A percentile compares a stretch with the other conserved stretches of the same genome.
Conservation (phyloP, 2,113 vertebrate species). For the Callorhinus ursinus region DNA sequence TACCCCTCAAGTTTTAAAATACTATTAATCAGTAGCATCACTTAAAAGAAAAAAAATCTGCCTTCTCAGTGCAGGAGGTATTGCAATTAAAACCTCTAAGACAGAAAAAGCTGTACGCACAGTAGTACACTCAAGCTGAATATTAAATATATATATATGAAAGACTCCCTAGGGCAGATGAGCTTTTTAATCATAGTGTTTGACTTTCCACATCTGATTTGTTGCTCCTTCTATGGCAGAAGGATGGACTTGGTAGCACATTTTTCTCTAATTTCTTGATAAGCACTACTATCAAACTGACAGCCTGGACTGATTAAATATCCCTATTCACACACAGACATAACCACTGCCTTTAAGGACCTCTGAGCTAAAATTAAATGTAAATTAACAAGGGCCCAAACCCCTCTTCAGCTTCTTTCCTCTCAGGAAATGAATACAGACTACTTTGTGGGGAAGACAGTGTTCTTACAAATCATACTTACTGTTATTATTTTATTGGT, state of each 20-base stretch:
- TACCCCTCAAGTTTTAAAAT: conserved; percentile 47
- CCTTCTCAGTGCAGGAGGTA: conserved; percentile 29
- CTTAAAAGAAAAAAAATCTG: conserved; percentile 18
- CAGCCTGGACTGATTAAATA: conserved; percentile 78
- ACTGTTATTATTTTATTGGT: background rate
- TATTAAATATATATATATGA: conserved; percentile 66
- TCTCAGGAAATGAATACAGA: conserved; percentile 17
- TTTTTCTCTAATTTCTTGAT: conserved; percentile 79
- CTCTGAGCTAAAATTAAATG: conserved; percentile 80
- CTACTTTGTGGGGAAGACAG: background rate
- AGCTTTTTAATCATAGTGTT: conserved; percentile 80
- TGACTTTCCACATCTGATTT: conserved; percentile 75
- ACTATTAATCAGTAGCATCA: conserved; percentile 36
- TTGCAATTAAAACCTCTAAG: conserved; percentile 54
- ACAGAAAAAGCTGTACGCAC: conserved; percentile 55
- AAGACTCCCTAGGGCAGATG: conserved; percentile 70
- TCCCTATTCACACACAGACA: conserved; percentile 68
- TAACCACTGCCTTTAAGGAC: conserved; percentile 70
- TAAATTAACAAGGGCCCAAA: conserved; percentile 69
- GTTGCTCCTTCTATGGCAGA: conserved; percentile 70
- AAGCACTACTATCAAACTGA: conserved; percentile 78
- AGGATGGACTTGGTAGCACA: conserved; percentile 62
- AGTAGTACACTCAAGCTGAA: conserved; percentile 45
- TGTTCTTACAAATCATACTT: background rate
- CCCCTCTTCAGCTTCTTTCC: conserved; percentile 21